Evolutionary conservation across 2,113 vertebrate species (phyloP).

Genomic region (Oreochromis tanganicae): DNA sequence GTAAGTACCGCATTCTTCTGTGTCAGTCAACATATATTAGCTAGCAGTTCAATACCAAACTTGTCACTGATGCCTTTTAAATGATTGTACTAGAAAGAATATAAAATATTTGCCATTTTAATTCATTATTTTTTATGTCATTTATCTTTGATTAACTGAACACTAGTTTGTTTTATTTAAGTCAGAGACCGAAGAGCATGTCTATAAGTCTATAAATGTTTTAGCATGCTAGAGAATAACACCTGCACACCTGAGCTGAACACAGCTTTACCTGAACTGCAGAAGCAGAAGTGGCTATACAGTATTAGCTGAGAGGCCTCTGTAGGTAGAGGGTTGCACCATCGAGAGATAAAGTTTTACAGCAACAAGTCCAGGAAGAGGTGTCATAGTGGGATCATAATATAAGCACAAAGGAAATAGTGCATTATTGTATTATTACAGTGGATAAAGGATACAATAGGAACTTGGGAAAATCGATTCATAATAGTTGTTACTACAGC

Average conservation of each 20-base stretch:
- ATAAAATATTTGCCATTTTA: background rate
- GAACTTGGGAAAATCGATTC: background rate
- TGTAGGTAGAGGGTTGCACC: background rate
- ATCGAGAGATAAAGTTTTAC: background rate
- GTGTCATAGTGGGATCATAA: background rate
- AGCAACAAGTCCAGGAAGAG: background rate
- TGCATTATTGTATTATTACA: background rate
- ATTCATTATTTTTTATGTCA: background rate
- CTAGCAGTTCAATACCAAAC: background rate
- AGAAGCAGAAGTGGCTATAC: constrained; percentile 1
- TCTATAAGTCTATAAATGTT: background rate
- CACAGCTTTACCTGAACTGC: background rate
- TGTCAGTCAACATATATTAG: background rate
- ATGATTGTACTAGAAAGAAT: background rate
- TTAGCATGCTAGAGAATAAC: background rate
- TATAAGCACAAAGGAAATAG: background rate
- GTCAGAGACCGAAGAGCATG: background rate
- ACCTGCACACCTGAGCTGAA: background rate
- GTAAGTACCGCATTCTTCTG: background rate
- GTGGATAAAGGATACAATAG: background rate
- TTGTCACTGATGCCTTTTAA: background rate
- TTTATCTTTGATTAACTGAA: background rate
- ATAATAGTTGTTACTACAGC: background rate
- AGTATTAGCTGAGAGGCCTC: background rate
- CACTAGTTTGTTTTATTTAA: background rate